Evolutionary conservation across 2,113 vertebrate genomes (phyloP), one percentile per base, ranked within the genome.

Genomic region (Hirundichthys speculiger): DNA sequence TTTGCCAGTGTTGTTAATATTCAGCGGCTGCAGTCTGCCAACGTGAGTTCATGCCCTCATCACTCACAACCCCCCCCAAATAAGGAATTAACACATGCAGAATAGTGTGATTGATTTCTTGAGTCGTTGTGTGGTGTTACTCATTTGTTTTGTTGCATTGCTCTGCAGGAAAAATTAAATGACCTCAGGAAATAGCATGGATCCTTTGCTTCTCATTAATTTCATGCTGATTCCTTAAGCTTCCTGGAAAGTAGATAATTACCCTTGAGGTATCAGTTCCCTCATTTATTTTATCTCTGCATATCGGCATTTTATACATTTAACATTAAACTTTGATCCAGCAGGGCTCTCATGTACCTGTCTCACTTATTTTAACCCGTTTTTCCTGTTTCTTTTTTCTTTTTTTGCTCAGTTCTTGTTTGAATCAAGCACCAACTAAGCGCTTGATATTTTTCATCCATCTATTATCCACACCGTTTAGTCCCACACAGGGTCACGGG

Each of bases 1-100:
- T 57, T 58, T 22, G 20, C 46, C 13, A 25, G 8, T 71, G 56
- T 55, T 67, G 61, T 82, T 79, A 81, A 80, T 86, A 83, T 84
- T 78, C 57, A 83, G 50, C 71, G 55, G 75, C 83, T 80, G 82
- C 88, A 77, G 69, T 73, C 15, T 14, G 12, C 27, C 3, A 64
- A 73, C 71, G 72, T 79, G 72, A 75, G 72, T 61, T 79, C 82
- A 84, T 51, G 40, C 18, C 14, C 42, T 11, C 22, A 1, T 20
- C 41, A 55, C 63, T 20, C 64, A 38, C 59, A 12, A n/a, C n/a
- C n/a, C n/a, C n/a, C n/a, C 53, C 13, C 50, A 47, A 3, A 34
- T 34, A 50, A 39, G 15, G 19, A 56, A 48, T 14, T 11, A 24
- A 34, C 45, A 22, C 14, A 19, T 21, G 21, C 15, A 39, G 1